Base-by-base conservation (phyloP, 2,797 vertebrate genomes). In the Parauchenoglanis ngamensis region DNA sequence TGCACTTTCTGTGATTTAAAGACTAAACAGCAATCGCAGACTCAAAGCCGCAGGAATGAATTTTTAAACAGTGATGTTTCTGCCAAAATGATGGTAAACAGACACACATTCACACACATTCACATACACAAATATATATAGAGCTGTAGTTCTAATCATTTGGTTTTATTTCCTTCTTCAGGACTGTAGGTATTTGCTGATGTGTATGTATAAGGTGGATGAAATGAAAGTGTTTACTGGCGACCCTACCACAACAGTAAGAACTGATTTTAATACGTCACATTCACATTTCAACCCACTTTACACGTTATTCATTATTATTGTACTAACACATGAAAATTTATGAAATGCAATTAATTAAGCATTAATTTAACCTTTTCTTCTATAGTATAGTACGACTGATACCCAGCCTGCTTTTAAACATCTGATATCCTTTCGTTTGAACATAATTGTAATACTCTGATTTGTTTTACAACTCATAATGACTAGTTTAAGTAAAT, bases 1-100 rank as follows among this genome's bases (percentile, higher is more conserved):
- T 96, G 95, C 75, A 95, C 94, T 0, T 49, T 49, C 46, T 49
- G 46, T 8, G 5, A 6, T 6, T 49, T 8, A 49, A 49, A 49
- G 46, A 8, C 46, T 8, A 49, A 0, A 88, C 86, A 89, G 89
- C 65, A 82, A 89, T 86, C 73, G 90, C 52, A 85, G 82, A 56
- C 85, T 90, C 80, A 79, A 19, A 75, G 89, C 81, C 78, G 87
- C 3, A 73, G 73, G 17, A 25, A 90, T 15, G 35, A 0, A 17
- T 91, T 67, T 25, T 25, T 93, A 85, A 84, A 87, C 1, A 25
- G 0, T 0, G 40, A 21, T 1, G 90, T 93, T 57, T 92, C 91
- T 7, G 23, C 57, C 15, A 80, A 90, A 85, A 23, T 25, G 0
- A 44, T 10, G 35, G 40, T 46, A 75, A 4, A 72, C 79, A 86